Percentiles rank a stretch among this genome's conserved stretches.
Evolutionary conservation across 92 coral and sea anemone species (phyloP).

Genomic region (Parazoanthus darwini): DNA sequence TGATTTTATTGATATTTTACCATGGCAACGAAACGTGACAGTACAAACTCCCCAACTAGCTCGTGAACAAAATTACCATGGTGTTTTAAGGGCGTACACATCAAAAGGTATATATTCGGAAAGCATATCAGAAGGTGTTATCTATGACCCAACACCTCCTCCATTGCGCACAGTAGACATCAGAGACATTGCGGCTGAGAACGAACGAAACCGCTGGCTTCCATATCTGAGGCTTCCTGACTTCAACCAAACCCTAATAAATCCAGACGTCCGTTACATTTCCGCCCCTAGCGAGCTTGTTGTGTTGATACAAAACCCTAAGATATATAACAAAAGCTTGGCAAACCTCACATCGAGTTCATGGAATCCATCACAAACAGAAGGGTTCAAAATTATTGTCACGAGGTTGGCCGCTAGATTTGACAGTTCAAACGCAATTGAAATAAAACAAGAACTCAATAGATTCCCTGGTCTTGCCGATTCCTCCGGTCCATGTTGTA

Average conservation of each 20-base stretch:
- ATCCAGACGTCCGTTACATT: constrained; percentile 53
- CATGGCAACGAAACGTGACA: constrained; percentile 36
- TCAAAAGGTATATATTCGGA: constrained; percentile 18
- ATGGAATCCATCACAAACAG: constrained; percentile 15
- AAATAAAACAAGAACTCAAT: constrained; percentile 25
- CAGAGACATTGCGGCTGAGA: constrained; percentile 31
- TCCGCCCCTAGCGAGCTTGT: constrained; percentile 60
- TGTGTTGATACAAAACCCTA: constrained; percentile 39
- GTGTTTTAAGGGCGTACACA: constrained; percentile 11
- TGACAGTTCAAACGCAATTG: constrained; percentile 19
- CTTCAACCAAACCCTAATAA: constrained; percentile 47
- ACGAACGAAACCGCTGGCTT: constrained; percentile 46
- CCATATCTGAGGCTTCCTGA: constrained; percentile 61
- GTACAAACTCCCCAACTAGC: constrained; percentile 15
- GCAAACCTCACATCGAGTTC: constrained; percentile 2
- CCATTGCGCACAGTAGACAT: neutral
- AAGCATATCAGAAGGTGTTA: constrained; percentile 5
- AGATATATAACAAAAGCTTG: neutral
- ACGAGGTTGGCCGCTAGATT: constrained; percentile 35
- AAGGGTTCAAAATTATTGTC: constrained; percentile 14
- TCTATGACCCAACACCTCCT: constrained; percentile 23
- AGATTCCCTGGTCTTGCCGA: constrained; percentile 66
- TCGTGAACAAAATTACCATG: constrained; percentile 11
- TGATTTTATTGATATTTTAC: constrained; percentile 25
- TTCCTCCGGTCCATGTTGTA: constrained; percentile 71